Conservation (phyloP, 2,888 invertebrate genomes). For the Rosalia funebris region DNA sequence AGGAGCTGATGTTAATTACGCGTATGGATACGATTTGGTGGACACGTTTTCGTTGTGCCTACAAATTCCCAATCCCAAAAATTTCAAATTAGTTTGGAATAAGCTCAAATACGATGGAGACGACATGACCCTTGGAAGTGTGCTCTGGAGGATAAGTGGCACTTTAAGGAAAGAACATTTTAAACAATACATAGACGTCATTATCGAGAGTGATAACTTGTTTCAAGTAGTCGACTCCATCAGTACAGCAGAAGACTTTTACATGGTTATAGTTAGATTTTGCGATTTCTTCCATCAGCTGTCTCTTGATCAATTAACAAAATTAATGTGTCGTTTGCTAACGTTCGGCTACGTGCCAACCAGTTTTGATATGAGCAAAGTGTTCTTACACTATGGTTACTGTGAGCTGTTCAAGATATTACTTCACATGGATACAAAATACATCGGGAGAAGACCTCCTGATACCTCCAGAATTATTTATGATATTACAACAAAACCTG, state of each 20-base stretch:
- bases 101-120: conserved; percentile 43
- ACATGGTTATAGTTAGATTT: conserved; percentile 38
- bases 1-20: conserved; percentile 49
- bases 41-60: conserved; percentile 43
- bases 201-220: conserved; percentile 46
- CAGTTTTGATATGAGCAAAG: conserved; percentile 40
- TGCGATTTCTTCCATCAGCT: conserved; percentile 38
- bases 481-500: conserved; percentile 33
- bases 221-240: conserved; percentile 41
- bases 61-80: conserved; percentile 41
- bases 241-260: conserved; percentile 40
- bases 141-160: conserved; percentile 40
- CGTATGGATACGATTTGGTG: conserved; percentile 38
- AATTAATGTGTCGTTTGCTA: conserved; percentile 40
- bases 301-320: conserved; percentile 38
- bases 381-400: conserved; percentile 45
- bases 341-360: conserved; percentile 37
- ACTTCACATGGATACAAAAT: conserved; percentile 48
- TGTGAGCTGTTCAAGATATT: conserved; percentile 45
- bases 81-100: conserved; percentile 47
- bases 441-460: conserved; percentile 32
- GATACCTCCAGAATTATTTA: conserved; percentile 42
- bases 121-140: conserved; percentile 40
- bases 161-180: conserved; percentile 38
- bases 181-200: conserved; percentile 43